Conservation (phyloP, 2,888 invertebrate genomes). For the Thymelicus acteon region DNA sequence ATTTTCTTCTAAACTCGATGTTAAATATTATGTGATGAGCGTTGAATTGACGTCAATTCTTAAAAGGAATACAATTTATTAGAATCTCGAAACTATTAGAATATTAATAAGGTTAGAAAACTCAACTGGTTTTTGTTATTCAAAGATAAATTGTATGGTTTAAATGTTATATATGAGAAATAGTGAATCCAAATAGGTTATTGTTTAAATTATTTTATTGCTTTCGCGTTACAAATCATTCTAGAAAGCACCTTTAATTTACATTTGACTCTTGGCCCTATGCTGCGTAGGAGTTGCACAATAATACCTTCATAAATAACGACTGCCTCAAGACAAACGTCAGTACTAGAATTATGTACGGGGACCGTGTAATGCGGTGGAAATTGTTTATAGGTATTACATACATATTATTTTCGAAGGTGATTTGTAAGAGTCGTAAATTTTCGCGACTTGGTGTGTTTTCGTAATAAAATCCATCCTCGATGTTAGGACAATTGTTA, state of each 20-base stretch:
- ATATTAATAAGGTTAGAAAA: too few species aligned
- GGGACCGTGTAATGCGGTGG: slow-evolving; percentile 34
- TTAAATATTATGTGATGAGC: slow-evolving; percentile 19
- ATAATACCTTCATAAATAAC: slow-evolving; percentile 39
- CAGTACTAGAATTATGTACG: slow-evolving; percentile 35
- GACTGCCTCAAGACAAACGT: slow-evolving; percentile 36
- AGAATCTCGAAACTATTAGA: background rate
- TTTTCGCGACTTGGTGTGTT: slow-evolving; percentile 18
- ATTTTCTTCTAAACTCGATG: slow-evolving; percentile 15
- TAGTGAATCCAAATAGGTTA: slow-evolving; percentile 16
- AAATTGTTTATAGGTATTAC: slow-evolving; percentile 18
- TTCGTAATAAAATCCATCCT: slow-evolving; percentile 13
- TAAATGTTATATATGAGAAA: background rate
- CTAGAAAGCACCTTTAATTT: slow-evolving; percentile 36
- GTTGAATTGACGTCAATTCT: slow-evolving; percentile 18
- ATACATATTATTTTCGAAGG: slow-evolving; percentile 4
- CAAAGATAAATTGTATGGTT: too few species aligned
- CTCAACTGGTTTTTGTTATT: too few species aligned
- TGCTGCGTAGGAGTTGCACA: slow-evolving; percentile 37
- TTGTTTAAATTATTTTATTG: slow-evolving; percentile 29
- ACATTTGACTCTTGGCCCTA: slow-evolving; percentile 39
- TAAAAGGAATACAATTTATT: slow-evolving; percentile 5
- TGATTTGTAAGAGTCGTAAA: slow-evolving; percentile 25
- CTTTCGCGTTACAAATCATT: slow-evolving; percentile 30
- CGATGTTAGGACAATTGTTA: slow-evolving; percentile 51